Percentiles rank a stretch among this genome's conserved stretches.
These are phyloP conservation scores for Pandemis corylana DNA, from an alignment of 2,888 invertebrate species.

Conservation along the genomic window DNA sequence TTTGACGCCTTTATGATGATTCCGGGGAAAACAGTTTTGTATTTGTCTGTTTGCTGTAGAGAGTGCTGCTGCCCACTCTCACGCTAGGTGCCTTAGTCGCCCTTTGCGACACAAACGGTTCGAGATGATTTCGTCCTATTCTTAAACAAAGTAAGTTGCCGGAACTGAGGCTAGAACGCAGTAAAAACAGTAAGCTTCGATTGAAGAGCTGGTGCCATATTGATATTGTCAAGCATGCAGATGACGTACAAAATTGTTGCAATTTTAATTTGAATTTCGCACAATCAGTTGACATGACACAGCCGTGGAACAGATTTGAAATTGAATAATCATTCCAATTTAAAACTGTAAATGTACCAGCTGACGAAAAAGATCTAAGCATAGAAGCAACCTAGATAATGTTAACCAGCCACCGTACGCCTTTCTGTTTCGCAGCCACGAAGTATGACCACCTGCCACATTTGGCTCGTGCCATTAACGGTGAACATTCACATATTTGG, in stretches of 20 bases:
- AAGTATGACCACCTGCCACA: conserved; percentile 11
- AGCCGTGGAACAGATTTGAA: not conserved
- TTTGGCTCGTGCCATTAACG: conserved; percentile 16
- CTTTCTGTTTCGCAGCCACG: conserved; percentile 16
- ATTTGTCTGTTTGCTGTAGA: too few relatives aligned
- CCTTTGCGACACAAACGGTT: too few relatives aligned
- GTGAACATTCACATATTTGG: conserved; percentile 22
- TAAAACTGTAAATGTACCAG: not conserved
- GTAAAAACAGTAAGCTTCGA: too few relatives aligned
- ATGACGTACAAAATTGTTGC: not conserved
- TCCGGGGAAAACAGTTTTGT: too few relatives aligned
- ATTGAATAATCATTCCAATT: not conserved
- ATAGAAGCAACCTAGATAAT: not conserved
- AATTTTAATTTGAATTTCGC: not conserved
- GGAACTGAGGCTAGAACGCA: too few relatives aligned
- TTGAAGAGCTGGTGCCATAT: too few relatives aligned
- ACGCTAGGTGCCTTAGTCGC: too few relatives aligned
- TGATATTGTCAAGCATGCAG: not conserved
- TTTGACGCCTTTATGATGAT: too few relatives aligned
- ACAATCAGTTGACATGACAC: not conserved
- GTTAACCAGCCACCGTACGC: not conserved
- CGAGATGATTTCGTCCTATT: too few relatives aligned
- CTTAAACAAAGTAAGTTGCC: too few relatives aligned
- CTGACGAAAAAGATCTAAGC: not conserved
- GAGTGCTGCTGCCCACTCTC: too few relatives aligned